These are phyloP conservation scores for Loriculus beryllinus DNA, from an alignment of 2,797 vertebrate species.

Conservation along the genomic window DNA sequence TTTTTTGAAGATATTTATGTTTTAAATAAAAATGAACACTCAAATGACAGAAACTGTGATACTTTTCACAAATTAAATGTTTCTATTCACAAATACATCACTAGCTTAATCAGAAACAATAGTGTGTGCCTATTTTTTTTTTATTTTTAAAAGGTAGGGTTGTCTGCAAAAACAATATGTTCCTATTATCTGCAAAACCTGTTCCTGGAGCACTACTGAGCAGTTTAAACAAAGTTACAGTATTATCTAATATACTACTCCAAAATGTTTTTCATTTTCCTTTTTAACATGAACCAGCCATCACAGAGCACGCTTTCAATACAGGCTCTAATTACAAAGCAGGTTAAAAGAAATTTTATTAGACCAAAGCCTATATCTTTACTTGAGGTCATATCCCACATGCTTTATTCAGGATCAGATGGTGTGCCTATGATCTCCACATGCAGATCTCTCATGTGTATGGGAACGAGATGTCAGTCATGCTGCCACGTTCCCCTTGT, in stretches of 20 bases:
- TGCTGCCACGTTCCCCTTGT: neutral
- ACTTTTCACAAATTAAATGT: neutral
- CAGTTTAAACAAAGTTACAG: neutral
- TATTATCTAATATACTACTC: neutral
- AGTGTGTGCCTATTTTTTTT: neutral
- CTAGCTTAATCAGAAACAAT: neutral
- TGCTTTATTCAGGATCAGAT: slow-evolving; percentile 34
- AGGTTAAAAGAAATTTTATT: slow-evolving; percentile 49
- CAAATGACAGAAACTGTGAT: neutral
- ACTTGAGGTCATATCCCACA: slow-evolving; percentile 20
- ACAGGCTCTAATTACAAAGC: slow-evolving; percentile 47
- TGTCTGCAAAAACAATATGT: neutral
- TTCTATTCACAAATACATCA: neutral
- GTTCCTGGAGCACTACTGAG: neutral
- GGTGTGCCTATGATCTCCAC: slow-evolving; percentile 52
- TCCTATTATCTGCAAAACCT: neutral
- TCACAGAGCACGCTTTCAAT: slow-evolving; percentile 18
- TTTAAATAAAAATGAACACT: neutral
- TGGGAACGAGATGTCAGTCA: slow-evolving; percentile 14
- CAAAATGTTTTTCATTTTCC: slow-evolving; percentile 15
- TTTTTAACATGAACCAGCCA: slow-evolving; percentile 18
- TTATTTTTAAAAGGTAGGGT: neutral
- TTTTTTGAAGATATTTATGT: neutral
- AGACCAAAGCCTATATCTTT: neutral
- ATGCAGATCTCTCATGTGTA: slow-evolving; percentile 19